A percentile compares a stretch with the other conserved stretches of the same genome.
These are phyloP conservation scores for Elgonia sp. DNA, from an alignment of 2,888 invertebrate species.

Conservation along the genomic window DNA sequence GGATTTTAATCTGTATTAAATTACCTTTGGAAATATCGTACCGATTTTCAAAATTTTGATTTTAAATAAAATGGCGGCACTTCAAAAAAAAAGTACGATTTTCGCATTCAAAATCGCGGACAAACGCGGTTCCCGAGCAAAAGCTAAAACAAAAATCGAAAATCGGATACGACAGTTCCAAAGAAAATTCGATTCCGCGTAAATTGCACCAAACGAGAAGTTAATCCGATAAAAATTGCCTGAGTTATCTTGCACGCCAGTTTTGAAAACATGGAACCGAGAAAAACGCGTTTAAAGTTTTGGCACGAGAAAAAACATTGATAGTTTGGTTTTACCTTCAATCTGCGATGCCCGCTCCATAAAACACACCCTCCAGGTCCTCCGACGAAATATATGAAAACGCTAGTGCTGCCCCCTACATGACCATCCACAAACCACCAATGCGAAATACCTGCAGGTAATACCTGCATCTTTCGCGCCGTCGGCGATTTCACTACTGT, in stretches of 20 bases:
- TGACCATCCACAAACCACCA: too few species aligned
- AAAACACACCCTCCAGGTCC: constrained; percentile 30
- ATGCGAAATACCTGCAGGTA: too few species aligned
- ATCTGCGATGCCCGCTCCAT: not conserved
- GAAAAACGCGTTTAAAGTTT: not conserved
- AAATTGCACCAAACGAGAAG: constrained; percentile 25
- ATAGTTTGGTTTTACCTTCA: not conserved
- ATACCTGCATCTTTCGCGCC: constrained; percentile 1
- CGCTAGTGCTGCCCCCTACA: too few species aligned
- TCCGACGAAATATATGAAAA: not conserved
- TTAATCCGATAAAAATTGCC: constrained; percentile 28
- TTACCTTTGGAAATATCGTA: too few species aligned
- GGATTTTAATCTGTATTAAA: too few species aligned
- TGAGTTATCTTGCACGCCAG: constrained; percentile 22
- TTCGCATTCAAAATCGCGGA: too few species aligned
- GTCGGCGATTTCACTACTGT: constrained; percentile 31
- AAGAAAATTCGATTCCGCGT: constrained; percentile 24
- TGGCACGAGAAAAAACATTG: not conserved
- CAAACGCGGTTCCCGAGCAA: too few species aligned
- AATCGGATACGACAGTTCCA: constrained; percentile 18
- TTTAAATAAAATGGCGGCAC: too few species aligned
- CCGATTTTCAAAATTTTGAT: too few species aligned
- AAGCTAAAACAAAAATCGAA: constrained; percentile 27
- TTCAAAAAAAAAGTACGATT: too few species aligned
- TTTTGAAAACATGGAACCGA: constrained; percentile 30